Evolutionary conservation across 2,113 vertebrate genomes (phyloP), one percentile per base, ranked within the genome.

Genomic region (Onychorhynchus coronatus): DNA sequence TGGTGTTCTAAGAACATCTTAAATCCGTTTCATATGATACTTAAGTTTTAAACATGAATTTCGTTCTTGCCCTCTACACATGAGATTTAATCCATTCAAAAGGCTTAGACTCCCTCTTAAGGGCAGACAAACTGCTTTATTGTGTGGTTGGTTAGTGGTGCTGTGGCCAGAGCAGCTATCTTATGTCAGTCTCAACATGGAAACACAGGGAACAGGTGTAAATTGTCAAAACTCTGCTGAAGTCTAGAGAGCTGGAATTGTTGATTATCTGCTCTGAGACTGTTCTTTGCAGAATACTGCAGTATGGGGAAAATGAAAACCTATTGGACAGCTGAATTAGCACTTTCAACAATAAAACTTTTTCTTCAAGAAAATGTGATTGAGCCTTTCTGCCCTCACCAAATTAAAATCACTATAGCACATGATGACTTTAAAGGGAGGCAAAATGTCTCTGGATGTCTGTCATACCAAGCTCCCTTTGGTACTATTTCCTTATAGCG

Each of bases 1-100:
- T 73, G 81, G 41, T 91, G 50, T 88, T 95, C 75, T 59, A 31
- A 94, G 70, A 95, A 88, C 79, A 78, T 78, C 75, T 88, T 24
- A 41, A 59, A 76, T 58, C 35, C 13, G 37, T 79, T 81, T 84
- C n/a, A 31, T 23, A 3, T 9, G 20, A 63, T 88, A 63, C 5
- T 74, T 88, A 35, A 37, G 67, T 74, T 65, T 91, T 39, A 73
- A 88, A 75, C 52, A 76, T 50, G 56, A 85, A 49, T 91, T 82
- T 73, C 2, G 33, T 50, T 89, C 44, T 78, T 91, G 61, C 75
- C 22, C 56, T 80, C 47, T 66, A 44, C 39, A 46, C 0, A 0
- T n/a, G 49, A 75, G 75, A 49, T 61, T 71, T 77, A 68, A 68
- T 75, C 31, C 22, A 82, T 71, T 18, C 35, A 25, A 46, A 62